These are phyloP conservation scores for Tyrophagus putrescentiae DNA, from an alignment of 1,140 invertebrate species.

Conservation along the genomic window DNA sequence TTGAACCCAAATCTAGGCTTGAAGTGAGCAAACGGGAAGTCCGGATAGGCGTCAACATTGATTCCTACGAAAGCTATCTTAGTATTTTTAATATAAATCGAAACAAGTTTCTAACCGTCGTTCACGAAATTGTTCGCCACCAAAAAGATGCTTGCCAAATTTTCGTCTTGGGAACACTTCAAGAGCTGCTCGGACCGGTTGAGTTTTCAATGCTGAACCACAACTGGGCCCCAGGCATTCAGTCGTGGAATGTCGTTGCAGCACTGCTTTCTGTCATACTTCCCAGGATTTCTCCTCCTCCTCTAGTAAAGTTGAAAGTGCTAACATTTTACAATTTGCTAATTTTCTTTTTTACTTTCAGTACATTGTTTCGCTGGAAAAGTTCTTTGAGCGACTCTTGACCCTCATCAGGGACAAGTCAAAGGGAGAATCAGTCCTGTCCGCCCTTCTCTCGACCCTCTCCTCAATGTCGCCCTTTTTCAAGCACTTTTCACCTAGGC, in stretches of 20 bases:
- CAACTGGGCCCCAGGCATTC: not conserved
- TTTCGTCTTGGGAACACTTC: not conserved
- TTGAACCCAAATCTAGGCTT: not conserved
- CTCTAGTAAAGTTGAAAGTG: not conserved
- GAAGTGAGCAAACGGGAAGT: not conserved
- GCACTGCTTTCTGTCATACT: not conserved
- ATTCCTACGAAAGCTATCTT: constrained; percentile 11
- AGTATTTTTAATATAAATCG: not conserved
- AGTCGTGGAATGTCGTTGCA: not conserved
- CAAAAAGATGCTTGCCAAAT: not conserved
- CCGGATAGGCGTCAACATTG: not conserved
- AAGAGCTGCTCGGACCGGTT: not conserved
- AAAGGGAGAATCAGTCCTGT: not conserved
- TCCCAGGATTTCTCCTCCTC: not conserved
- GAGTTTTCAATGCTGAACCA: not conserved
- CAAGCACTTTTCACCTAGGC: not conserved
- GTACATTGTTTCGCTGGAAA: not conserved
- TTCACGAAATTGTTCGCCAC: not conserved
- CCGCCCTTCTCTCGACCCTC: not conserved
- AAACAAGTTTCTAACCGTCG: not conserved
- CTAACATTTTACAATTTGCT: not conserved
- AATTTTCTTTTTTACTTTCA: constrained; percentile 4
- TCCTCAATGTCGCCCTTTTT: constrained; percentile 1
- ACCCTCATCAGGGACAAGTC: too few relatives aligned
- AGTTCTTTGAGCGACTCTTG: constrained; percentile 1